These are phyloP conservation scores for Oenanthe melanoleuca DNA, from an alignment of 2,113 vertebrate species.

Conservation along the genomic window DNA sequence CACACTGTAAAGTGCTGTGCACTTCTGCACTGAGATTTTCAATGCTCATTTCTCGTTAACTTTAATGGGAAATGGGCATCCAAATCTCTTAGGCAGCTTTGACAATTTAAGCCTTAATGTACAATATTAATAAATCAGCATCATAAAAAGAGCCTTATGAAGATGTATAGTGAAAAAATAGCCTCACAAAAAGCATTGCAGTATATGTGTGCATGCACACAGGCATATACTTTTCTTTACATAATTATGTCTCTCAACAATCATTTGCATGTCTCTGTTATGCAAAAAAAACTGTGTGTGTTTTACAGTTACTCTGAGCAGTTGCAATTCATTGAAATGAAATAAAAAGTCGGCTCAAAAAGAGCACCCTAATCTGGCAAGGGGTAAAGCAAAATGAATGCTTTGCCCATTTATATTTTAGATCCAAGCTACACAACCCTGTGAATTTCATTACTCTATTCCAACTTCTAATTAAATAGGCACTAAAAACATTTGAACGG, in stretches of 20 bases:
- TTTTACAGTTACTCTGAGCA: conserved; percentile 56
- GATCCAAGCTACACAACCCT: conserved; percentile 38
- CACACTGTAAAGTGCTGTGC: conserved; percentile 10
- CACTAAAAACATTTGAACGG: conserved; percentile 67
- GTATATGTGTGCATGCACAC: not conserved
- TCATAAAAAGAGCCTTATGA: conserved; percentile 61
- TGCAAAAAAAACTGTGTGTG: conserved; percentile 15
- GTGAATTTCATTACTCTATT: conserved; percentile 58
- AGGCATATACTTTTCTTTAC: conserved; percentile 24
- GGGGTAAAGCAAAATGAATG: conserved; percentile 19
- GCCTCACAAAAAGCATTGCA: not conserved
- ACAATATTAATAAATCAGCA: conserved; percentile 69
- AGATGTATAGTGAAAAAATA: conserved; percentile 27
- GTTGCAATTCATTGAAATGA: conserved; percentile 59
- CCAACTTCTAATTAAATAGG: conserved; percentile 74
- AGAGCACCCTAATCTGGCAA: conserved; percentile 42
- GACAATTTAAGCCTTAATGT: conserved; percentile 67
- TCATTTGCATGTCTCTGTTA: conserved; percentile 63
- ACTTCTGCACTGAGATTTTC: conserved; percentile 53
- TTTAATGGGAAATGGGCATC: conserved; percentile 71
- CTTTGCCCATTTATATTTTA: conserved; percentile 28
- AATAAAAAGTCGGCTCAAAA: conserved; percentile 58
- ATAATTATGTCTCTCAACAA: conserved; percentile 45
- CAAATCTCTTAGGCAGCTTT: conserved; percentile 67
- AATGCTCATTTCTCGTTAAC: conserved; percentile 69